Conservation (phyloP, 2,888 invertebrate genomes). For the Drosophila formosana region DNA sequence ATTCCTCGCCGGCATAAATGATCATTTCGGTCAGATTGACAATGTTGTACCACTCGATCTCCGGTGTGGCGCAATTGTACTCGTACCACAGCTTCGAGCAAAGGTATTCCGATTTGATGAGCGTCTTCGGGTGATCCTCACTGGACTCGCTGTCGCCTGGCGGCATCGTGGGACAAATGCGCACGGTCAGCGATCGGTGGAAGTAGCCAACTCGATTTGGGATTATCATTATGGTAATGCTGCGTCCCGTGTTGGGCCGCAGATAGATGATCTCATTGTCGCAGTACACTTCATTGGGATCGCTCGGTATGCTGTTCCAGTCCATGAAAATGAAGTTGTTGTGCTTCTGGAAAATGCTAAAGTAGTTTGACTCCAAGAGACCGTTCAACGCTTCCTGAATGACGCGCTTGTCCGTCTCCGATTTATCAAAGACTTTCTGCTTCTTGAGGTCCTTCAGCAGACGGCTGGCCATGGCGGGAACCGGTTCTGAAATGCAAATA, state of each 20-base stretch:
- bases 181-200: constrained; percentile 69
- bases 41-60: constrained; percentile 60
- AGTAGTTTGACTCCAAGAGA: constrained; percentile 72
- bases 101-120: constrained; percentile 69
- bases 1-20: constrained; percentile 74
- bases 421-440: constrained; percentile 69
- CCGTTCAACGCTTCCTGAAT: constrained; percentile 69
- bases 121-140: constrained; percentile 38
- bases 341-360: constrained; percentile 67
- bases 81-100: constrained; percentile 71
- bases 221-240: constrained; percentile 75
- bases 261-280: constrained; percentile 79
- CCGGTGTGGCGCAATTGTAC: constrained; percentile 76
- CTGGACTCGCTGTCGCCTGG: constrained; percentile 12
- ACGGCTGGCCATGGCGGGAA: constrained; percentile 63
- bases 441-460: constrained; percentile 68
- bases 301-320: constrained; percentile 79
- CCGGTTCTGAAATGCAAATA: constrained; percentile 50
- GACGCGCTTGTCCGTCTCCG: constrained; percentile 74
- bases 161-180: constrained; percentile 69
- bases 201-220: constrained; percentile 77
- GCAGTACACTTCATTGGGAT: constrained; percentile 80
- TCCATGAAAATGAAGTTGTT: constrained; percentile 77
- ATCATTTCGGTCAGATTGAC: constrained; percentile 58
- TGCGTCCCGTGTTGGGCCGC: constrained; percentile 77